Percentiles rank a stretch among this genome's conserved stretches.
Evolutionary conservation across 2,113 vertebrate species (phyloP).

Genomic region (Archocentrus centrarchus): DNA sequence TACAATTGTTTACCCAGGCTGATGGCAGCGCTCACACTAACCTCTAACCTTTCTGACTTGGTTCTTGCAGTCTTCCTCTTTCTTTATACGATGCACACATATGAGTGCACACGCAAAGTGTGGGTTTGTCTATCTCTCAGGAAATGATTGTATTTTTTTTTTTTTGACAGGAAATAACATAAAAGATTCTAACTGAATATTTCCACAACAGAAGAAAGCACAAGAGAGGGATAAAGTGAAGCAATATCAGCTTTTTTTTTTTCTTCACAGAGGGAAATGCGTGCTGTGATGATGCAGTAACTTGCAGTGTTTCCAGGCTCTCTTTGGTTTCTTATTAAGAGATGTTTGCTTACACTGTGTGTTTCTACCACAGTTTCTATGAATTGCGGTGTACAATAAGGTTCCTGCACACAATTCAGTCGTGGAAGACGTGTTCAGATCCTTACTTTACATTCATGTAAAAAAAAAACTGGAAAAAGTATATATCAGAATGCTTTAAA

Average conservation of each 20-base stretch:
- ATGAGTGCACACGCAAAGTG: neutral
- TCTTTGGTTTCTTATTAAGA: conserved; percentile 20
- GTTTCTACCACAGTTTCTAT: conserved; percentile 18
- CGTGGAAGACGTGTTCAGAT: neutral
- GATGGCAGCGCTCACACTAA: conserved; percentile 25
- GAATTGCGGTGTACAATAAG: neutral
- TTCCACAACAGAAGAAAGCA: conserved; percentile 62
- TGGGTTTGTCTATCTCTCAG: conserved; percentile 59
- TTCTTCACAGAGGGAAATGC: neutral
- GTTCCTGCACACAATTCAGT: neutral
- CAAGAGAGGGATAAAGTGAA: conserved; percentile 19
- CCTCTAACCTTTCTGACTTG: conserved; percentile 42
- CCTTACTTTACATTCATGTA: neutral
- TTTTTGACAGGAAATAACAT: conserved; percentile 71
- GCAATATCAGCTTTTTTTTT: neutral
- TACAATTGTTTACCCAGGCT: neutral
- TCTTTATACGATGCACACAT: neutral
- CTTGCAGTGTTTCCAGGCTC: neutral
- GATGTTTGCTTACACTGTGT: conserved; percentile 8
- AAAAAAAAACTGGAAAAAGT: neutral
- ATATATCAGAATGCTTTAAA: neutral
- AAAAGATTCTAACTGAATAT: conserved; percentile 56
- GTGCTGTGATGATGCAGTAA: neutral
- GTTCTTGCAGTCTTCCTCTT: conserved; percentile 20
- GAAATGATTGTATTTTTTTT: conserved; percentile 61